Evolutionary conservation across 2,888 invertebrate genomes (phyloP).

Genomic region (Epinotia brunnichana): DNA sequence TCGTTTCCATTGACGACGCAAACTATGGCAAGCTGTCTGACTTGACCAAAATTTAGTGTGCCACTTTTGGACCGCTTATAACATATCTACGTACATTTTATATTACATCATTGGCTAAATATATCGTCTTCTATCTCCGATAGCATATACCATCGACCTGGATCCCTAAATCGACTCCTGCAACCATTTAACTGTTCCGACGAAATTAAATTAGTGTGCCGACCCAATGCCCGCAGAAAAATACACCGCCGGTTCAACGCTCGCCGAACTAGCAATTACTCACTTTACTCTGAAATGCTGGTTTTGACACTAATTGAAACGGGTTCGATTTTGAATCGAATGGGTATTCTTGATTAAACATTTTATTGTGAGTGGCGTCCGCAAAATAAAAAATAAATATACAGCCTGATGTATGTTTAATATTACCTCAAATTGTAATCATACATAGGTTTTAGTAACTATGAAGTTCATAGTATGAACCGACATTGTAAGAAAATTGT

Average conservation of each 20-base stretch:
- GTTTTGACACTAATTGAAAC: slow-evolving; percentile 30
- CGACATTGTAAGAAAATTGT: no score
- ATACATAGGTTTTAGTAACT: no score
- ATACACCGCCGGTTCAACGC: slow-evolving; percentile 33
- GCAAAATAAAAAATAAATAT: no score
- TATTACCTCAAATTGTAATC: no score
- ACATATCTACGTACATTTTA: no score
- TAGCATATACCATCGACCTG: slow-evolving; percentile 44
- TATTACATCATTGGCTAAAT: no score
- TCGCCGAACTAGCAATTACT: slow-evolving; percentile 36
- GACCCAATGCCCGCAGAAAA: slow-evolving; percentile 52
- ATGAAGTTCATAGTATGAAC: no score
- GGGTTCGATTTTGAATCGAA: slow-evolving; percentile 19
- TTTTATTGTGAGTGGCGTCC: not conserved
- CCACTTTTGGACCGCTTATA: no score
- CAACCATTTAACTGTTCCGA: slow-evolving; percentile 53
- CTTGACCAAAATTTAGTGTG: no score
- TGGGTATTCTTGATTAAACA: not conserved
- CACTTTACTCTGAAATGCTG: slow-evolving; percentile 20
- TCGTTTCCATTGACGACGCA: no score
- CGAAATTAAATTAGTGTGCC: slow-evolving; percentile 50
- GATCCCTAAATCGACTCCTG: slow-evolving; percentile 59
- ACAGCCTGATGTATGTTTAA: no score
- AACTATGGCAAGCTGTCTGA: no score
- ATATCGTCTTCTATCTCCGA: not conserved